Percentiles rank a stretch among this genome's conserved stretches.
These are phyloP conservation scores for Stratiolaelaps scimitus DNA, from an alignment of 1,140 invertebrate species.

Conservation along the genomic window DNA sequence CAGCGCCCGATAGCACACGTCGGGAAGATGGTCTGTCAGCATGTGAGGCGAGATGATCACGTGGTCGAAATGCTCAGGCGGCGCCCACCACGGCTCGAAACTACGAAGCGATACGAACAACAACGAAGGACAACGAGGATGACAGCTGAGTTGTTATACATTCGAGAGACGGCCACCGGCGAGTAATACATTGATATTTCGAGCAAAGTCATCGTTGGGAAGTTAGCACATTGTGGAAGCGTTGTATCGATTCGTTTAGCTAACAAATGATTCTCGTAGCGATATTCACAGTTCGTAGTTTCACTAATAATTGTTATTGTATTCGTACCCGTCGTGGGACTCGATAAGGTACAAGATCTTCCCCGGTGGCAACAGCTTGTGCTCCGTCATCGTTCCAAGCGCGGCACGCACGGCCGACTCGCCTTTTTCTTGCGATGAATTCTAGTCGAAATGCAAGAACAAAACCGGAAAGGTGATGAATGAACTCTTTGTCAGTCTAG, in stretches of 20 bases:
- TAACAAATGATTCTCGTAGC: too few species aligned
- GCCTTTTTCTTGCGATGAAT: too few species aligned
- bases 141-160: too few species aligned
- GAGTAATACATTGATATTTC: too few species aligned
- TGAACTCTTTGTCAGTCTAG: too few species aligned
- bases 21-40: slow-evolving; percentile 43
- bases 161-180: too few species aligned
- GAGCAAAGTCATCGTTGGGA: too few species aligned
- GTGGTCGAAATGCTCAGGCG: slow-evolving; percentile 40
- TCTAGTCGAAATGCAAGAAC: too few species aligned
- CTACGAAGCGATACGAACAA: slow-evolving; percentile 25
- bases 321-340: slow-evolving; percentile 35
- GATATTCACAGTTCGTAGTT: neutral
- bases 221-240: too few species aligned
- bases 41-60: slow-evolving; percentile 43
- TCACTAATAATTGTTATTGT: slow-evolving; percentile 23
- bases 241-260: too few species aligned
- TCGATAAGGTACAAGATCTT: slow-evolving; percentile 37
- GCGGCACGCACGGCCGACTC: neutral
- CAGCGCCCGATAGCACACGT: slow-evolving; percentile 33
- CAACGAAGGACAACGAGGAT: too few species aligned
- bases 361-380: slow-evolving; percentile 36
- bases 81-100: slow-evolving; percentile 40
- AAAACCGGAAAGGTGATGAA: too few species aligned
- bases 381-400: slow-evolving; percentile 8